Evolutionary conservation across 2,113 vertebrate genomes (phyloP).

Genomic region (Trematomus loennbergii): DNA sequence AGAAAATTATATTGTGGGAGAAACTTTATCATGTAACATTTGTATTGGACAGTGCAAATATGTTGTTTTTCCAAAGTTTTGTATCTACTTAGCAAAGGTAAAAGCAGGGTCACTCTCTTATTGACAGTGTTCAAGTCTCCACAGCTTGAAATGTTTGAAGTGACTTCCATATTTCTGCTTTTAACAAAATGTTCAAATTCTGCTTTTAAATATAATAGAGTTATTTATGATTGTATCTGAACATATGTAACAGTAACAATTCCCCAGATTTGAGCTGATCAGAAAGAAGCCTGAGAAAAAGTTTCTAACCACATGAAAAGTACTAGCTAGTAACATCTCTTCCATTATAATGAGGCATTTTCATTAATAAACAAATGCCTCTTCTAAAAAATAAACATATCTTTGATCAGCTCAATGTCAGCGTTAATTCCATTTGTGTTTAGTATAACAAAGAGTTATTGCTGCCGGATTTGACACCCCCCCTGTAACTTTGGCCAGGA

Average conservation of each 20-base stretch:
- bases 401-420: too few species aligned
- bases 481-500: too few species aligned
- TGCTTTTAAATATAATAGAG: neutral
- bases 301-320: too few species aligned
- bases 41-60: neutral
- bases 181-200: neutral
- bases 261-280: too few species aligned
- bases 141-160: neutral
- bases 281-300: too few species aligned
- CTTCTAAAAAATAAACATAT: too few species aligned
- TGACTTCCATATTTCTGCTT: neutral
- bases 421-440: too few species aligned
- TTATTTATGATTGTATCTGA: neutral
- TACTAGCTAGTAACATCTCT: too few species aligned
- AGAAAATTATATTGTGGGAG: constrained; percentile 16
- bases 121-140: neutral
- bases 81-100: neutral
- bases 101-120: neutral
- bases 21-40: neutral
- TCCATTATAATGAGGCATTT: too few species aligned
- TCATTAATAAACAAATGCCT: too few species aligned
- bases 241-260: neutral
- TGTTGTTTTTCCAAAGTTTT: neutral
- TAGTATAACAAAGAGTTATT: too few species aligned
- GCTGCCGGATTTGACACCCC: too few species aligned